Evolutionary conservation across 2,797 vertebrate genomes (phyloP).

Genomic region (Artibeus lituratus): DNA sequence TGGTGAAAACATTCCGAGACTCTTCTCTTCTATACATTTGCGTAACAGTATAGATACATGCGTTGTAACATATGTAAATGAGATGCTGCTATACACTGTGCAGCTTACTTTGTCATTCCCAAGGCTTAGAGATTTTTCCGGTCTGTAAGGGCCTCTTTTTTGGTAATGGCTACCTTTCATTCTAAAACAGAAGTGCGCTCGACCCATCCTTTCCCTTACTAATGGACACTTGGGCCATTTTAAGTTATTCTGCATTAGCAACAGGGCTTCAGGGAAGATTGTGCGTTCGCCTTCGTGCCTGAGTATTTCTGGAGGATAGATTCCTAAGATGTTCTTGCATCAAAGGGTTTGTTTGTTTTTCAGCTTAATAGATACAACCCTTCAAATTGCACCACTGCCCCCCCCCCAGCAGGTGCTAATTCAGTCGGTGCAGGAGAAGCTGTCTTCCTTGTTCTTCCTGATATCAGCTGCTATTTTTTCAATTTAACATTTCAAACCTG

Average conservation of each 20-base stretch:
- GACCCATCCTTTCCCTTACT: neutral
- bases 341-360: neutral
- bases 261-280: neutral
- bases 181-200: neutral
- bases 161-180: neutral
- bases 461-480: neutral
- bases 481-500: neutral
- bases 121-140: neutral
- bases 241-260: neutral
- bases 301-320: neutral
- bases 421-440: neutral
- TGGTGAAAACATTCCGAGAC: neutral
- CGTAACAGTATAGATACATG: neutral
- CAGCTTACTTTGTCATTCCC: neutral
- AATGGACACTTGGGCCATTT: neutral
- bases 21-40: neutral
- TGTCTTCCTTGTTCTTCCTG: neutral
- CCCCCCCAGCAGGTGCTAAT: neutral
- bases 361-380: neutral
- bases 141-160: neutral
- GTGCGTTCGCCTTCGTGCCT: neutral
- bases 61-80: neutral
- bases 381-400: neutral
- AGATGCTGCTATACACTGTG: neutral
- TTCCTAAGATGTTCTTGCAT: neutral